A percentile compares a stretch with the other conserved stretches of the same genome.
Conservation (phyloP, 2,113 vertebrate species). For the Gorsachius goisagi region DNA sequence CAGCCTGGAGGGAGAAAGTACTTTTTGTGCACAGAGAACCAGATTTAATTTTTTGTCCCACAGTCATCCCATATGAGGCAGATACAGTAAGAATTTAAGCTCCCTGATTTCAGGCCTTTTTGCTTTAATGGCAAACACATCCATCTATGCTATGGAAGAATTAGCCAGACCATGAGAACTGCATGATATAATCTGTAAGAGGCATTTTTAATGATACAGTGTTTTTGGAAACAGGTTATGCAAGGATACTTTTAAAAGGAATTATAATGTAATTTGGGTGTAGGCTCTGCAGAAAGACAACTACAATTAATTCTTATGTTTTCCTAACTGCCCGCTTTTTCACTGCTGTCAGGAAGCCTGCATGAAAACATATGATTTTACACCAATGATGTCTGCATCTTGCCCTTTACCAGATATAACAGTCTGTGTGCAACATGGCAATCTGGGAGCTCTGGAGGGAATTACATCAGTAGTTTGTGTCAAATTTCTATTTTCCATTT, state of each 20-base stretch:
- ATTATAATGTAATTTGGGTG: neutral
- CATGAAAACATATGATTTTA: constrained; percentile 9
- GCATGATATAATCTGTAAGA: neutral
- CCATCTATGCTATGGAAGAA: neutral
- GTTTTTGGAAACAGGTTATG: constrained; percentile 17
- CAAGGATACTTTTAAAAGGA: neutral
- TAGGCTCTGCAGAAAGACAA: constrained; percentile 16
- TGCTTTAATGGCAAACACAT: constrained; percentile 29
- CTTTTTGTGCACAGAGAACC: neutral
- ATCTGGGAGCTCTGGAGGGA: neutral
- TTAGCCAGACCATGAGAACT: neutral
- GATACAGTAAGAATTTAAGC: neutral
- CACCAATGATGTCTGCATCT: neutral
- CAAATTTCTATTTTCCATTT: constrained; percentile 10
- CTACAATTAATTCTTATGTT: neutral
- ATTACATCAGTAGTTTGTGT: constrained; percentile 6
- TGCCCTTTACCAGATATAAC: constrained; percentile 11
- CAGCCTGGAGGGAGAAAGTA: neutral
- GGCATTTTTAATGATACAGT: neutral
- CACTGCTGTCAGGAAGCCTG: neutral
- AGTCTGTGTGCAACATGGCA: neutral
- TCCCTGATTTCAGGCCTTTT: neutral
- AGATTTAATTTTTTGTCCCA: neutral
- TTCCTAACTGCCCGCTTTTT: neutral
- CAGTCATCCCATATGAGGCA: neutral